Conservation (phyloP, 2,797 vertebrate genomes). For the Hylomyscus alleni region DNA sequence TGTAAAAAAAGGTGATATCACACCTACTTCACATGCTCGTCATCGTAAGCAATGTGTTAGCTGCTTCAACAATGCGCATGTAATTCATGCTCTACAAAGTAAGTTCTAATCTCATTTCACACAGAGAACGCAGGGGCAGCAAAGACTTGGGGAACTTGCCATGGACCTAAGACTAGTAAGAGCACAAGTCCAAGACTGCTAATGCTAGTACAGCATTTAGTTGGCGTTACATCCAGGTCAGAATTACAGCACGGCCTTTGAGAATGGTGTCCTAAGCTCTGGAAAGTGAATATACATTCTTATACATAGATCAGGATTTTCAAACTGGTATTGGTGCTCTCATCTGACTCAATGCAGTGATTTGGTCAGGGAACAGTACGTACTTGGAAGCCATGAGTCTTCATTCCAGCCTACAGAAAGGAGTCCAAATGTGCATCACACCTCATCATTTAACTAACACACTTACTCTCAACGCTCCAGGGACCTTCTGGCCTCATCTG, state of each 20-base stretch:
- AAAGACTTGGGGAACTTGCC: background rate
- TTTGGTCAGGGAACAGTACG: background rate
- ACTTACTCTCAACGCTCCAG: background rate
- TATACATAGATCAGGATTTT: background rate
- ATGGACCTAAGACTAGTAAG: background rate
- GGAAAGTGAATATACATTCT: background rate
- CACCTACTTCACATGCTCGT: background rate
- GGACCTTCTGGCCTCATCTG: background rate
- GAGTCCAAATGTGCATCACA: background rate
- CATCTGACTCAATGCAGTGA: background rate
- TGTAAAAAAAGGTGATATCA: constrained; percentile 19
- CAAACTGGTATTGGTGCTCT: background rate
- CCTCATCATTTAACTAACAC: background rate
- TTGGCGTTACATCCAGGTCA: background rate
- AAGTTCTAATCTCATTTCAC: background rate
- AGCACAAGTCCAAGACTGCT: background rate
- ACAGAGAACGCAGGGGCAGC: background rate
- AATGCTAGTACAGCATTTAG: background rate
- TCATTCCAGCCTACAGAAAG: background rate
- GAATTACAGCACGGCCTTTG: background rate
- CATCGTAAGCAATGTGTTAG: background rate
- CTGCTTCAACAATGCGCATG: background rate
- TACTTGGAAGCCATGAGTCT: background rate
- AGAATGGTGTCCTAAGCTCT: background rate
- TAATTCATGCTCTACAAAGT: background rate